Conservation (phyloP, 2,888 invertebrate genomes). For the Cremastinae sp. region DNA sequence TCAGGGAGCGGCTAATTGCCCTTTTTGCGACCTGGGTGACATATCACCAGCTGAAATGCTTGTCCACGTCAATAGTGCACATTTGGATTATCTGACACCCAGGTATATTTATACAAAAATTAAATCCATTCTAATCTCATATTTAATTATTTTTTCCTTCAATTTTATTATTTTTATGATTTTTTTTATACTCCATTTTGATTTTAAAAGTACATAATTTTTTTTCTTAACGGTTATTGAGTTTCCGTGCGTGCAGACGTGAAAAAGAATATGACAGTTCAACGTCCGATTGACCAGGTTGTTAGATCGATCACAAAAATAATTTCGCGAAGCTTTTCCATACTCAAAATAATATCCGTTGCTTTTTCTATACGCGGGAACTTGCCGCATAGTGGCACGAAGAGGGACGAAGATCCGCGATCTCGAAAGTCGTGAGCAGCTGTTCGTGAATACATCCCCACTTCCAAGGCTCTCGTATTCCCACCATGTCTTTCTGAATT, state of each 20-base stretch:
- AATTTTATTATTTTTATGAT: not conserved
- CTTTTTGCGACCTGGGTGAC: slow-evolving; percentile 89
- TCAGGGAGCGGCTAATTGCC: slow-evolving; percentile 89
- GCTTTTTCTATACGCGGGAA: not conserved
- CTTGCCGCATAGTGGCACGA: slow-evolving; percentile 25
- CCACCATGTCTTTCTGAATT: slow-evolving; percentile 2
- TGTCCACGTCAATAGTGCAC: slow-evolving; percentile 91
- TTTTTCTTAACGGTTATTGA: not conserved
- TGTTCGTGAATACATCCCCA: slow-evolving; percentile 19
- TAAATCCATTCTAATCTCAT: not conserved
- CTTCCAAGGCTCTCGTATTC: not conserved
- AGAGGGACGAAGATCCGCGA: slow-evolving; percentile 33
- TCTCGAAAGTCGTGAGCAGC: slow-evolving; percentile 36
- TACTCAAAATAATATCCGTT: too few species aligned
- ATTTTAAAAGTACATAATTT: not conserved
- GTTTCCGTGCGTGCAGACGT: too few species aligned
- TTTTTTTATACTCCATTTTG: not conserved
- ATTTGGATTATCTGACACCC: slow-evolving; percentile 90
- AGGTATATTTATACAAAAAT: slow-evolving; percentile 67
- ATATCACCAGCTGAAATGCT: slow-evolving; percentile 88
- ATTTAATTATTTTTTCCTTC: not conserved
- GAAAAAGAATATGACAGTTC: too few species aligned
- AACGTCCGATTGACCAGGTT: too few species aligned
- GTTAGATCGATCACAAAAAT: too few species aligned
- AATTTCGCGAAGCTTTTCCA: too few species aligned